Evolutionary conservation across 2,113 vertebrate species (phyloP), one percentile per base, ranked within the genome.

Genomic region (Isurus oxyrinchus): DNA sequence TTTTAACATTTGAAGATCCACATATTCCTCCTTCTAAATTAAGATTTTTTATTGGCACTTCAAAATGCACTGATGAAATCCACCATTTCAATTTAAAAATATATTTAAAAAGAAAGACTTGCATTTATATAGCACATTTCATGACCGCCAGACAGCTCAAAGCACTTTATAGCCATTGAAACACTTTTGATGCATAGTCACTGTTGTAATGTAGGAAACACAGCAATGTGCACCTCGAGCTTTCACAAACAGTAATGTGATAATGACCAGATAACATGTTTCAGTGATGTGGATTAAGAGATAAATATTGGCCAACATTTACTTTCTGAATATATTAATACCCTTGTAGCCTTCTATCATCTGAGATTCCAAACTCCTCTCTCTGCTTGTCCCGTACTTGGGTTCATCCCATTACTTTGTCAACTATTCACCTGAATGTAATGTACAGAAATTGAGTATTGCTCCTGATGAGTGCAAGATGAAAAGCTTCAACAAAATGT

Each of bases 1-100:
- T 10, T 94, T 63, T 40, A 94, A 35, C n/a, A 94, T 94, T 94
- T 94, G 90, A 59, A 63, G 59, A 94, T 40, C 59, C n/a, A 94
- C 59, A 63, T 94, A n/a, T 61, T 63, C 5, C 59, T 94, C 16
- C 59, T 94, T 66, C 21, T 44, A 94, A 94, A 94, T 94, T 66
- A 94, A 94, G 59, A 94, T 63, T 63, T 93, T 59, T 63, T 94
- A 94, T 66, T 63, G 35, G 25, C 14, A 63, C 5, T 94, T 94
- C 61, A 93, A 63, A 91, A 63, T 40, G 35, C 35, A 61, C 35
- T n/a, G 59, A 93, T 63, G 59, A 63, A 40, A 63, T 63, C 61
- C 31, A 21, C 61, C 90, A 63, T 63, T 93, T 40, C 63, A 40
- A 63, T 93, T 93, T 19, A 63, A 63, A 44, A 40, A 63, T n/a